Base-by-base conservation (phyloP, 2,797 vertebrate genomes). In the Cirrhinus molitorella region DNA sequence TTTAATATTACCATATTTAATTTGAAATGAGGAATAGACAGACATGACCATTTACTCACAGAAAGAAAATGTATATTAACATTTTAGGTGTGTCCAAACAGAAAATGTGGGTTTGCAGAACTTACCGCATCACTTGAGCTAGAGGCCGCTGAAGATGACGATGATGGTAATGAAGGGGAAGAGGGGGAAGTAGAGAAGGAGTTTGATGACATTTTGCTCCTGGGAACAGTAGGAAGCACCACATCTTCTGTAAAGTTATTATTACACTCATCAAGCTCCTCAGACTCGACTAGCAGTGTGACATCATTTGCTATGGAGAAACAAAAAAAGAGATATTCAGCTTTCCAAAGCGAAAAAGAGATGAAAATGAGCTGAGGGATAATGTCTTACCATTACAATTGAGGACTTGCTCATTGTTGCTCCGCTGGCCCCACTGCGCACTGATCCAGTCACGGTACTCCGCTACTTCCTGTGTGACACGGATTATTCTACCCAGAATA, bases 361-460 rank as follows among this genome's bases (percentile, higher is more conserved):
- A 16, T 47, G n/a, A 16, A 45, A 63, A 74, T 74, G 19, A 82
- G 51, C 49, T 57, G 7, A 37, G 25, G 14, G 14, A 61, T 67
- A 87, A 49, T 19, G n/a, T 37, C 45, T 11, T 80, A 87, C 86
- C 86, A 31, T 88, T 93, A 97, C 98, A 96, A 65, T 97, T 98
- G 85, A 97, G 95, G 0, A 96, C 87, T 11, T 94, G 89, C 61
- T 97, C 97, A 1, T 94, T 95, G 89, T 96, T 95, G 49, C 93
- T 95, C n/a, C 93, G 94, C 81, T 93, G 92, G 71, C 96, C 96
- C 98, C 98, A 99, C 82, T 96, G 95, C 76, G 96, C 96, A 45
- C 94, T 96, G 93, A 99, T 99, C 98, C 98, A 99, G 78, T 99
- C 96, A 91, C 98, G 96, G 87, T 99, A 99, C 0, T 97, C 95